These are phyloP conservation scores for Opisthocomus hoazin DNA, from an alignment of 2,113 vertebrate species.

Conservation along the genomic window DNA sequence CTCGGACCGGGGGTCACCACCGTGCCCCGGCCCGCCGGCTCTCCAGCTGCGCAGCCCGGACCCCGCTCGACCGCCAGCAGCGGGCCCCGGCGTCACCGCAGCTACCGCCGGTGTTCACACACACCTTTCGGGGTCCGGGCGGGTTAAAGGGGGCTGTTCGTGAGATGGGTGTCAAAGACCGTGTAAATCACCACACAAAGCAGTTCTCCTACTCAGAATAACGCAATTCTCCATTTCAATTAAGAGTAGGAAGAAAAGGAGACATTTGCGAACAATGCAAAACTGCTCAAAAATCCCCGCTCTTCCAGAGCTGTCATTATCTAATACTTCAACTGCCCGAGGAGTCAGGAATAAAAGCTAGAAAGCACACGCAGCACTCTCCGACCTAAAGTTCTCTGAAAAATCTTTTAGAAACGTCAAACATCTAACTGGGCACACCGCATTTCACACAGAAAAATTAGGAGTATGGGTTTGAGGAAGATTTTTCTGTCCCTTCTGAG, in stretches of 20 bases:
- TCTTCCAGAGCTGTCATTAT: not conserved
- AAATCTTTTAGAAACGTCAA: not conserved
- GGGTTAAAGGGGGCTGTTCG: not conserved
- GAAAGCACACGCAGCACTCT: not conserved
- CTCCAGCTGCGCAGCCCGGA: too few species aligned
- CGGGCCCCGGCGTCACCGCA: too few species aligned
- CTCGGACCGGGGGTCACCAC: too few species aligned
- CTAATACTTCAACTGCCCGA: fast-evolving
- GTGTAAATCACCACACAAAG: not conserved
- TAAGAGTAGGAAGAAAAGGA: not conserved
- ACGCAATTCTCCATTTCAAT: not conserved
- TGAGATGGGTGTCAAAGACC: fast-evolving
- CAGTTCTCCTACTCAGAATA: not conserved
- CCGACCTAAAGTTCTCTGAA: not conserved
- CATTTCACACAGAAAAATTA: not conserved
- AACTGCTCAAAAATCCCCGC: not conserved
- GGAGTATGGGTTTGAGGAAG: not conserved
- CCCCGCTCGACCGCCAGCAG: too few species aligned
- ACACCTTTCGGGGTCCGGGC: not conserved
- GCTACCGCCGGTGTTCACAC: not conserved
- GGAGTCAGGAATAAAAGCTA: not conserved
- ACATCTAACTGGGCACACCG: not conserved
- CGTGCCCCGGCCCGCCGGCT: too few species aligned
- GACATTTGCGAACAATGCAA: not conserved
- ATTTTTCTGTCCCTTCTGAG: not conserved